Base-by-base conservation (phyloP, 2,888 invertebrate genomes). In the Dysmachus trigonus region DNA sequence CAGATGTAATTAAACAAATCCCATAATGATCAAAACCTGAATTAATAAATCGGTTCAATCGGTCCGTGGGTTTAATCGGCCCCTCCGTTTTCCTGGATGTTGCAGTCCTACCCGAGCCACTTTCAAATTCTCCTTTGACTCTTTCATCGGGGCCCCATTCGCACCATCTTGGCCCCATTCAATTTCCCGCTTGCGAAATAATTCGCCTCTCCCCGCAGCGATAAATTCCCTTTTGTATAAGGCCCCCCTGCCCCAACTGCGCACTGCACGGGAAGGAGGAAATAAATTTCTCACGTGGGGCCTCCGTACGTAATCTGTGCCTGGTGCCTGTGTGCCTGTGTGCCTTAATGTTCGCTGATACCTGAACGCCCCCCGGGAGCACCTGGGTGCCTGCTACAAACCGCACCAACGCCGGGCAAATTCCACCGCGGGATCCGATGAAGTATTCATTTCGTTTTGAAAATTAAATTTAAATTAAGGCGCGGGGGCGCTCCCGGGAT, bases 161-260 rank as follows among this genome's bases (percentile, higher is more conserved):
- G 62, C 62, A 62, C 62, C 62, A 62, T 62, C 62, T 62, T 22
- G 33, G 33, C 35, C 31, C 35, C 62, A 82, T 62, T 62, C 62
- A 82, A 82, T 62, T 82, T 82, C 30, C 62, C 81, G 62, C 62
- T 62, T 31, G 18, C 81, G 62, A 47, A 77, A 77, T 77, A 35
- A 77, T 62, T 82, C 22, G 8, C 81, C 18, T 31, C 81, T 62
- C 22, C 33, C 22, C 22, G 8, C 53, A 27, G 33, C 38, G 72
- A 86, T 82, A 85, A 86, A 85, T 73, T 85, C 72, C 72, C 79
- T 85, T 86, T 76, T 74, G 77, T 38, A 85, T 31, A 30, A 76
- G 35, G 27, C 30, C 53, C 72, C 35, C 47, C 22, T 10, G 27
- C 35, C 38, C 51, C 27, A 8, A 31, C n/a, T 10, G 51, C 72